A percentile compares a stretch with the other conserved stretches of the same genome.
Evolutionary conservation across 2,888 invertebrate species (phyloP).

Genomic region (Cerastis rubricosa): DNA sequence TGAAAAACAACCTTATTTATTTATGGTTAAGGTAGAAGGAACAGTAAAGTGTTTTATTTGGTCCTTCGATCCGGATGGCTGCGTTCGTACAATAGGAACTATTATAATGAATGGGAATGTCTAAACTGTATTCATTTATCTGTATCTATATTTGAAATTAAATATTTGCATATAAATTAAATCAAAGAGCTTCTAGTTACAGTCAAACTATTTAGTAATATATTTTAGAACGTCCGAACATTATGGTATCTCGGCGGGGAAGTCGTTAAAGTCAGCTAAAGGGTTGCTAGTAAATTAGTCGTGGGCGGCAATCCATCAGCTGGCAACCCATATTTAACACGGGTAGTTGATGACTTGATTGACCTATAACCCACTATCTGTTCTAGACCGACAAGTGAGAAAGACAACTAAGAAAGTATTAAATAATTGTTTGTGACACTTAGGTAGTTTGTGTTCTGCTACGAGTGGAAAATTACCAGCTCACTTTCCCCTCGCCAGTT

Average conservation of each 20-base stretch:
- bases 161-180: constrained; percentile 6
- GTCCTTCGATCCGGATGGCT: constrained; percentile 33
- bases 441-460: neutral
- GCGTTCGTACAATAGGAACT: constrained; percentile 43
- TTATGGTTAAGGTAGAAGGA: neutral
- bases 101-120: constrained; percentile 41
- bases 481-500: neutral
- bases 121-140: constrained; percentile 44
- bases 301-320: constrained; percentile 37
- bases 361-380: constrained; percentile 25
- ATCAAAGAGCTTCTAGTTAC: neutral
- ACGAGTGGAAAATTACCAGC: neutral
- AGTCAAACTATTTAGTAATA: constrained; percentile 22
- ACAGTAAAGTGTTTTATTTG: constrained; percentile 30
- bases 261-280: constrained; percentile 49
- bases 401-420: neutral
- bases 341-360: constrained; percentile 39
- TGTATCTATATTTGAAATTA: neutral
- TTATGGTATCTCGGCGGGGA: constrained; percentile 33
- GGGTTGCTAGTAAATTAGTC: constrained; percentile 51
- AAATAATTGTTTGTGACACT: neutral
- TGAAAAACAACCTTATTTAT: constrained; percentile 65
- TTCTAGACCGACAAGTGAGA: neutral
- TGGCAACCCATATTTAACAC: constrained; percentile 22
- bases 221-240: constrained; percentile 30